These are phyloP conservation scores for Stercorarius parasiticus DNA, from an alignment of 2,113 vertebrate species.

Conservation along the genomic window DNA sequence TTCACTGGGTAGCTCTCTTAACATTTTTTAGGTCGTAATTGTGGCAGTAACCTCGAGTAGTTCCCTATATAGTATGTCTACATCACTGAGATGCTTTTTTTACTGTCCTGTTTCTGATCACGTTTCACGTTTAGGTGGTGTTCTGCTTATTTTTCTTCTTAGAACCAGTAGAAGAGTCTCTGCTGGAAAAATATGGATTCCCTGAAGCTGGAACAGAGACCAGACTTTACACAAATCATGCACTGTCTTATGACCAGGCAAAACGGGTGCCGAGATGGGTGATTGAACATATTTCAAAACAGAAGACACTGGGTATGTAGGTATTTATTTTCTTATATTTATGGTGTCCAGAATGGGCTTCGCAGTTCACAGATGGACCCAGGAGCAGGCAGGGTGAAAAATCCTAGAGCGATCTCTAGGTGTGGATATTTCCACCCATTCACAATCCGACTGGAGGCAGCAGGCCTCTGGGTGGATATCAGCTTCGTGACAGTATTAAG, in stretches of 20 bases:
- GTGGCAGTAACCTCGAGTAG: background rate
- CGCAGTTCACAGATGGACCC: background rate
- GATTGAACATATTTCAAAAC: constrained; percentile 82
- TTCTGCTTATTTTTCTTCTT: background rate
- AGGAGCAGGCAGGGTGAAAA: background rate
- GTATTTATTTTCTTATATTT: background rate
- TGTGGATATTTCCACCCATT: background rate
- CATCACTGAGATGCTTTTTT: background rate
- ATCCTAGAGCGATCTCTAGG: background rate
- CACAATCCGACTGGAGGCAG: background rate
- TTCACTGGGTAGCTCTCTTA: background rate
- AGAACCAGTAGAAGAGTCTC: constrained; percentile 63
- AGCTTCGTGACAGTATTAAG: background rate
- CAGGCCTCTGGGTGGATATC: background rate
- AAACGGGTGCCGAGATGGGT: constrained; percentile 84
- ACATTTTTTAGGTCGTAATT: background rate
- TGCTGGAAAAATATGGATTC: constrained; percentile 79
- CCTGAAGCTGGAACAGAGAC: constrained; percentile 78
- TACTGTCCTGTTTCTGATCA: background rate
- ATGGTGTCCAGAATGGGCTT: background rate
- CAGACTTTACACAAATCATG: constrained; percentile 80
- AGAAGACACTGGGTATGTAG: constrained; percentile 77
- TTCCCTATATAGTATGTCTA: background rate
- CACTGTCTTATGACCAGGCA: constrained; percentile 83
- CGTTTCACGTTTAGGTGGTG: background rate